phyloP scores from a whole-genome alignment of 2,888 invertebrate genomes.

The Lumbricus terrestris region DNA sequence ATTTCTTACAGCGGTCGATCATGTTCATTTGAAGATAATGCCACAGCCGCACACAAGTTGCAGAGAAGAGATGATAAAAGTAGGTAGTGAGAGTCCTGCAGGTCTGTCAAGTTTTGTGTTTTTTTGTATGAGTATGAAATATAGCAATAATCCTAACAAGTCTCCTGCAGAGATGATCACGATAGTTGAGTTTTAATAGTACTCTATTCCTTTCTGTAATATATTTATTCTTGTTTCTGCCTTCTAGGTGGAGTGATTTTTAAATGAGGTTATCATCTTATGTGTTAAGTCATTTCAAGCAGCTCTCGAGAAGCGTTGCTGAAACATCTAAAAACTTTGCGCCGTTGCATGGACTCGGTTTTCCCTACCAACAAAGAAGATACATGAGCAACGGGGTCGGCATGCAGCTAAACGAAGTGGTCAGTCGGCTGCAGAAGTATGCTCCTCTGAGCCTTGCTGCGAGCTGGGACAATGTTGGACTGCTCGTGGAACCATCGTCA shows the following conservation, averaged over 20 bases:
- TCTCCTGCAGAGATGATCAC: not conserved
- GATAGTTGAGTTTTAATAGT: not conserved
- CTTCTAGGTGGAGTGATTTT: not conserved
- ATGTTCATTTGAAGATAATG: too few species aligned
- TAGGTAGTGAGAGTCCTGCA: not conserved
- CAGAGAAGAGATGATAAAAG: too few species aligned
- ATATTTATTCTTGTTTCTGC: not conserved
- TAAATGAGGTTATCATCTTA: not conserved
- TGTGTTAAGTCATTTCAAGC: not conserved
- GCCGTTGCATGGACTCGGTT: not conserved
- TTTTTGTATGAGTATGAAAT: not conserved
- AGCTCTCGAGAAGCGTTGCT: not conserved
- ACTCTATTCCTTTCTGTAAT: not conserved
- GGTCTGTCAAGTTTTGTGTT: not conserved
- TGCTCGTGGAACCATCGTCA: slow-evolving; percentile 77
- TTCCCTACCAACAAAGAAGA: not conserved
- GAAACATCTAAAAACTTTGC: not conserved
- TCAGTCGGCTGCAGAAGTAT: slow-evolving; percentile 43
- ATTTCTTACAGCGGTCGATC: too few species aligned
- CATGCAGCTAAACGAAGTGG: slow-evolving; percentile 38
- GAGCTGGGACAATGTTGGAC: slow-evolving; percentile 91
- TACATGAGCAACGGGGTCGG: slow-evolving; percentile 23
- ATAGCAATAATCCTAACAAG: not conserved
- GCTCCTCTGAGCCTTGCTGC: slow-evolving; percentile 66
- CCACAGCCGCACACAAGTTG: too few species aligned